Base-by-base conservation (phyloP, 2,113 vertebrate genomes). In the Vombatus ursinus region DNA sequence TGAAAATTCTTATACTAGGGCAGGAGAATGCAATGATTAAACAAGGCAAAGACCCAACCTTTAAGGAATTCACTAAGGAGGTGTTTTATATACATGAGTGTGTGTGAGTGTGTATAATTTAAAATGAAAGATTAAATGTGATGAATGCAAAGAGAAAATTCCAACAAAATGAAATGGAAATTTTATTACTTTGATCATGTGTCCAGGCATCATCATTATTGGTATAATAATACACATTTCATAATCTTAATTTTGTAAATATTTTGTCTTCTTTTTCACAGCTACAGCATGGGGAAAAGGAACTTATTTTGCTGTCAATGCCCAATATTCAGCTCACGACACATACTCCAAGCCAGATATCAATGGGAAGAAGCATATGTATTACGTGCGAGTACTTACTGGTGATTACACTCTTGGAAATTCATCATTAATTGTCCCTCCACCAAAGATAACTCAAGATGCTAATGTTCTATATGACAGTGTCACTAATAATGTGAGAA, bases 231-330 rank as follows among this genome's bases (percentile, higher is more conserved):
- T 68, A 68, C 31, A 5, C 14, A 77, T 22, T n/a, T 7, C 61
- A 77, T 77, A 53, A 8, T 52, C 0, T 53, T 91, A 94, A 90
- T 93, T 77, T 54, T 93, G 31, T 90, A 89, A 57, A 44, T 90
- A 23, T 54, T 91, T 92, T 95, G 6, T 92, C 95, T 95, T 96
- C 51, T 57, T 95, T 57, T 95, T 94, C 48, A 52, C 96, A 98
- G 98, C 96, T 89, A 0, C 0, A 0, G 52, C 0, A 8, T 97
- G 0, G 49, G 98, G 98, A 95, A 97, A 97, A 28, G 98, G 98
- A 96, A 97, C 97, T 24, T 98, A 98, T 91, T 98, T 98, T 95
- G 98, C 98, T 47, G 96, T 98, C 50, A 0, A 31, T 12, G 97
- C 98, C 91, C 6, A 0, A 23, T 98, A 98, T 68, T 98, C 97